A percentile compares a stretch with the other conserved stretches of the same genome.
Evolutionary conservation across 2,113 vertebrate species (phyloP).

Genomic region (Callocephalon fimbriatum): DNA sequence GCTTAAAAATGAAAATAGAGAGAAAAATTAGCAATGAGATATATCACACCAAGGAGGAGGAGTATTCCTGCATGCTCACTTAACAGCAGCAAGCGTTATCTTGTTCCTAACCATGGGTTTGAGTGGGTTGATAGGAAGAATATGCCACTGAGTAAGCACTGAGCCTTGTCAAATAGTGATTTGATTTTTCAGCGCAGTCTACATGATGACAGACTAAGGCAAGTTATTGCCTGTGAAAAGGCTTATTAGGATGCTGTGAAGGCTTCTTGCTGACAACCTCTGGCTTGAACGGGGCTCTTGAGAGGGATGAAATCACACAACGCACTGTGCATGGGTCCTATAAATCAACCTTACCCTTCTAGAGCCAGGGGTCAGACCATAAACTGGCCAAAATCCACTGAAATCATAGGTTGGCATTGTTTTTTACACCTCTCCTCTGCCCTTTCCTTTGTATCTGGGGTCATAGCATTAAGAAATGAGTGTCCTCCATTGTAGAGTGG

Average conservation of each 20-base stretch:
- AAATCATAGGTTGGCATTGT: not conserved
- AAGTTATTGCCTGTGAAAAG: not conserved
- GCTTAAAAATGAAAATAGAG: not conserved
- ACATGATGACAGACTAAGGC: not conserved
- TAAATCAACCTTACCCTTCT: not conserved
- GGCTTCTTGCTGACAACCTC: not conserved
- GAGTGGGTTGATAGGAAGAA: not conserved
- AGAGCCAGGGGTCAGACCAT: not conserved
- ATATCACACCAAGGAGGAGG: not conserved
- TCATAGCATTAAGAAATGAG: rapidly evolving
- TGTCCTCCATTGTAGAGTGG: rapidly evolving
- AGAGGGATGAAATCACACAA: not conserved
- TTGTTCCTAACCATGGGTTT: not conserved
- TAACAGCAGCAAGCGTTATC: not conserved
- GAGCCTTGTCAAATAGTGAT: conserved; percentile 34
- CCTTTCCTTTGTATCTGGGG: not conserved
- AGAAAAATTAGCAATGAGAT: not conserved
- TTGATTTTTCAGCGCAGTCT: not conserved
- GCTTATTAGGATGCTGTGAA: not conserved
- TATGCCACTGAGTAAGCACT: not conserved
- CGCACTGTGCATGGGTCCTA: rapidly evolving
- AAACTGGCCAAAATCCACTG: not conserved
- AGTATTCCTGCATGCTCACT: not conserved
- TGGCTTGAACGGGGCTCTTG: not conserved
- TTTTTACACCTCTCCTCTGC: not conserved